A percentile compares a stretch with the other conserved stretches of the same genome.
These are phyloP conservation scores for Euura lappo DNA, from an alignment of 1,140 invertebrate genomes.

Conservation along the genomic window DNA sequence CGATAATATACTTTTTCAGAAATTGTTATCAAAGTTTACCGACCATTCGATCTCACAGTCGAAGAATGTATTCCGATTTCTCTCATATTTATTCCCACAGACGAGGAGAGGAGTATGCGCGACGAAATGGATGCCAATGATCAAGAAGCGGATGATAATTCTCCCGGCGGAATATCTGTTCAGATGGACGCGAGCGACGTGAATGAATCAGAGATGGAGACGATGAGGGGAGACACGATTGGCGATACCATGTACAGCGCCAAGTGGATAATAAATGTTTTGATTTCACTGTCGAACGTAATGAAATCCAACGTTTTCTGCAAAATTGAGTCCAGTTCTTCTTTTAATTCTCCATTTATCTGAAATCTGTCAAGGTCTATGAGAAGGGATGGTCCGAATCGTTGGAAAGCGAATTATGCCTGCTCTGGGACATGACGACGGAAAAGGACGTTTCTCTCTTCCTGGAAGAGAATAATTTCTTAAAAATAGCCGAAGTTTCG, in stretches of 20 bases:
- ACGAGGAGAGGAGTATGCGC: background rate
- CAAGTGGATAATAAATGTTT: slow-evolving; percentile 72
- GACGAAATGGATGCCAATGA: background rate
- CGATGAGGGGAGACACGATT: slow-evolving; percentile 73
- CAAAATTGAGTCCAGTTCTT: slow-evolving; percentile 7
- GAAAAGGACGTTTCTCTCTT: slow-evolving; percentile 74
- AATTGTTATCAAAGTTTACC: no score
- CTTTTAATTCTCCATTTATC: background rate
- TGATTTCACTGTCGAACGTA: slow-evolving; percentile 61
- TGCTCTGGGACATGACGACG: slow-evolving; percentile 79
- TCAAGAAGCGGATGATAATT: background rate
- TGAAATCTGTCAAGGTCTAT: slow-evolving; percentile 37
- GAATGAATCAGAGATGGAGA: slow-evolving; percentile 56
- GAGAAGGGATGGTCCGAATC: slow-evolving; percentile 60
- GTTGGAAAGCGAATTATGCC: slow-evolving; percentile 74
- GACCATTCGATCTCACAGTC: no score
- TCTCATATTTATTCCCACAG: no score
- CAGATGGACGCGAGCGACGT: slow-evolving; percentile 48
- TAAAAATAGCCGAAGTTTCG: slow-evolving; percentile 62
- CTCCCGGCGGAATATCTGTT: background rate
- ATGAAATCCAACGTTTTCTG: slow-evolving; percentile 15
- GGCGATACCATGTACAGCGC: slow-evolving; percentile 78
- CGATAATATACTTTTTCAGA: no score
- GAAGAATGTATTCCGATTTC: no score
- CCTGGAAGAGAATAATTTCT: slow-evolving; percentile 68